Conservation (phyloP, 2,888 invertebrate species). For the Aporophyla nigra region DNA sequence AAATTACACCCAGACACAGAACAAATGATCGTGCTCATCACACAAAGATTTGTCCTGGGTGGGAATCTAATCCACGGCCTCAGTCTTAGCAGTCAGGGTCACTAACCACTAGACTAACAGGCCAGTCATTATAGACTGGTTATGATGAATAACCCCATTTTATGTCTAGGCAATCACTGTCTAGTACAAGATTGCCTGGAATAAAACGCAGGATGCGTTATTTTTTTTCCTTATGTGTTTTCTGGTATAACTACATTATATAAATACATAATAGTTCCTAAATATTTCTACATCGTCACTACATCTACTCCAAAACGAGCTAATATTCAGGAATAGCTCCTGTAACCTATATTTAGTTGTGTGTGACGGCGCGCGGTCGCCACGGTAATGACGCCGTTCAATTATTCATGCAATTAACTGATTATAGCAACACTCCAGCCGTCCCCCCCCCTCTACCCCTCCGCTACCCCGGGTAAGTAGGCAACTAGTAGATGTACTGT, state of each 20-base stretch:
- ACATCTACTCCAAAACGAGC: not conserved
- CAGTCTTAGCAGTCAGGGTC: no score
- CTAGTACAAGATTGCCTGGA: not conserved
- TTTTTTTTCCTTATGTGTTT: not conserved
- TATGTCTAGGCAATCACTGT: no score
- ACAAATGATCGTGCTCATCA: no score
- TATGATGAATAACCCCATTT: no score
- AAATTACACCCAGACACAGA: no score
- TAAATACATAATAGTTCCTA: no score
- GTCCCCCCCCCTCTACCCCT: conserved; percentile 42
- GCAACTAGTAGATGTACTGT: conserved; percentile 11
- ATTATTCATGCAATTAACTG: conserved; percentile 91
- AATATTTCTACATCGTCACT: not conserved
- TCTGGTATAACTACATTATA: not conserved
- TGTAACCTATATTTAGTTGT: conserved; percentile 66
- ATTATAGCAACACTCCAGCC: conserved; percentile 86
- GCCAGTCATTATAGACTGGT: no score
- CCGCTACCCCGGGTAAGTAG: conserved; percentile 47
- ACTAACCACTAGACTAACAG: no score
- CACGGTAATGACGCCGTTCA: conserved; percentile 80
- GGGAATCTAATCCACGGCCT: no score
- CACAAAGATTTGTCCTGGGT: no score
- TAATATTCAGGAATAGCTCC: conserved; percentile 44
- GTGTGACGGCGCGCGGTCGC: conserved; percentile 61
- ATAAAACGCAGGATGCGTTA: not conserved